Conservation (phyloP, 1,140 invertebrate genomes). For the Mesaphorura yosii region DNA sequence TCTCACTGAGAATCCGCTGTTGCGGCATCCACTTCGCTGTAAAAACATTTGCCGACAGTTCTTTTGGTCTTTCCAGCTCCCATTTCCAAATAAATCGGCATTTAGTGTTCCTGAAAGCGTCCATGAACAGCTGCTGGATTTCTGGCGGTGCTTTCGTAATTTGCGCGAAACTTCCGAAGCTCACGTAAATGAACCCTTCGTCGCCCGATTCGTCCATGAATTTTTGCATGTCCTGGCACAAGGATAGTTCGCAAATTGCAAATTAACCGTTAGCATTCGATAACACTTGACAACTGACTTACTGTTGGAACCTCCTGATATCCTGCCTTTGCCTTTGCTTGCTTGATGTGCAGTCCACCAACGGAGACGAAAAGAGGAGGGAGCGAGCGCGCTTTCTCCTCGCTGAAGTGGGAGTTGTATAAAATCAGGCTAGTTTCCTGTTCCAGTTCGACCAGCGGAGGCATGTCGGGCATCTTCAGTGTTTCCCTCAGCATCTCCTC, state of each 20-base stretch:
- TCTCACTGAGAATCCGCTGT: constrained; percentile 22
- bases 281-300: constrained; percentile 13
- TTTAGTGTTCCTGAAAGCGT: not conserved
- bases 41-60: constrained; percentile 26
- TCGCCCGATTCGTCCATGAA: constrained; percentile 8
- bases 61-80: constrained; percentile 2
- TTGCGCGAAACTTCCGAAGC: constrained; percentile 10
- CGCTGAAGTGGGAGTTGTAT: constrained; percentile 43
- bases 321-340: not conserved
- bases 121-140: constrained; percentile 10
- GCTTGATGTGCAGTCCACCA: constrained; percentile 42
- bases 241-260: not conserved
- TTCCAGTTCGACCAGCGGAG: constrained; percentile 28
- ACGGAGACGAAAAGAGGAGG: constrained; percentile 50
- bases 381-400: constrained; percentile 40
- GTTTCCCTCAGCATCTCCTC: constrained; percentile 6
- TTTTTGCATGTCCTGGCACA: constrained; percentile 9
- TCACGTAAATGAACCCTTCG: constrained; percentile 17
- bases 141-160: not conserved
- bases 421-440: constrained; percentile 38
- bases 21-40: constrained; percentile 26
- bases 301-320: too few relatives aligned
- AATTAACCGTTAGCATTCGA: not conserved
- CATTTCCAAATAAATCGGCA: constrained; percentile 26
- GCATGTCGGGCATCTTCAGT: constrained; percentile 24